Evolutionary conservation across 2,113 vertebrate species (phyloP), one percentile per base, ranked within the genome.

Genomic region (Triplophysa tibetana): DNA sequence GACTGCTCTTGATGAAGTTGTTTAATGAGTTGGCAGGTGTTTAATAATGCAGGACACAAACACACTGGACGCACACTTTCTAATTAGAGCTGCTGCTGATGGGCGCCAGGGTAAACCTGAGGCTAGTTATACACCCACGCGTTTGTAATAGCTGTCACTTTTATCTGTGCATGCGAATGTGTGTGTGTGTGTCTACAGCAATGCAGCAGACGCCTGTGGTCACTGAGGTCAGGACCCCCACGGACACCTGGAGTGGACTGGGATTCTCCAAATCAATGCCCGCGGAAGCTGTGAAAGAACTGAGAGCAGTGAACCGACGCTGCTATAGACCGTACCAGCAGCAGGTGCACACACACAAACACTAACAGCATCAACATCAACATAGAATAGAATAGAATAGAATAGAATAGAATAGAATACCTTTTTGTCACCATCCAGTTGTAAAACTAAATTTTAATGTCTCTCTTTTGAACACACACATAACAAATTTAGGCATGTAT

Each of bases 241-340:
- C 93, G 12, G 93, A 94, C 86, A 93, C 91, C 1, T 94, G 93
- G 93, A 94, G 93, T 19, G 93, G 93, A 14, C 88, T 94, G 5
- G 93, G 93, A 64, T 94, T 94, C 85, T 94, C 93, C 43, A 94
- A 93, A 81, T 94, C 93, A 6, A 94, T 94, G 93, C 93, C 93
- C 8, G 89, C 91, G 0, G 93, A 94, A 56, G 92, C 93, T 3
- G 75, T 93, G 26, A 93, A 93, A 83, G 93, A 94, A 78, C 88
- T 94, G 4, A 91, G 93, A 48, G 89, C 87, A 65, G 82, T 93
- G 74, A 89, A 89, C 86, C 91, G 92, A 1, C 91, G 93, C 80
- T 91, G 85, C 87, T 94, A 93, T 89, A 93, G 89, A 79, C 90
- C 92, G 38, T 93, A 93, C 86, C 82, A 90, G 78, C 90, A 87